Evolutionary conservation across 2,113 vertebrate genomes (phyloP), one percentile per base, ranked within the genome.

Genomic region (Nerophis lumbriciformis): DNA sequence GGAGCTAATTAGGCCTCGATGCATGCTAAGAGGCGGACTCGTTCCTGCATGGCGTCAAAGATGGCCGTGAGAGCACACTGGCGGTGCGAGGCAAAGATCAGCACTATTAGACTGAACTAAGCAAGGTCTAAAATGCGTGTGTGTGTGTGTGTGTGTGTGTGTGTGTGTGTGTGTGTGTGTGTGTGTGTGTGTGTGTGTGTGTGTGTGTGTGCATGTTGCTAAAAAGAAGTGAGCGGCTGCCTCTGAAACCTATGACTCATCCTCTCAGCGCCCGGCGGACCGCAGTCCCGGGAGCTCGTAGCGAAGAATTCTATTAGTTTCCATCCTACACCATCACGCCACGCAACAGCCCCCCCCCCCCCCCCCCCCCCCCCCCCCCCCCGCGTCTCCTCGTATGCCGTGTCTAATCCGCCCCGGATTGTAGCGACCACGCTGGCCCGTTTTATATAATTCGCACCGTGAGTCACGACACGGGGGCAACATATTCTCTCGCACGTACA

Each of bases 181-280:
- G 15, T 42, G 64, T 38, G 58, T 61, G 37, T 59, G 28, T 21
- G 53, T 58, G 38, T 38, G 49, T 58, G 12, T n/a, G 53, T 48
- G 54, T 47, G 56, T 53, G 53, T 59, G n/a, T 49, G 44, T 62
- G 59, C 56, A 69, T 60, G 37, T 54, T 48, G 71, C 48, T 56
- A 36, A 61, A 77, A 75, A 84, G 51, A 52, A 75, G 52, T 57
- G 60, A 69, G 75, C 63, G 63, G 68, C 80, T 79, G 79, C 78
- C 73, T 85, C 73, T 38, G 37, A 78, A 69, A 65, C 66, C 71
- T 71, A 83, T 88, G 84, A 88, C 78, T 88, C 86, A 86, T 80
- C 78, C 69, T 76, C 69, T 48, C 57, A 61, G 73, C 73, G 63
- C 66, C 76, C 69, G 62, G 6, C 39, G 64, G 65, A 74, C 75